phyloP scores from a whole-genome alignment of 1,140 invertebrate genomes.

The Lucilia sericata region DNA sequence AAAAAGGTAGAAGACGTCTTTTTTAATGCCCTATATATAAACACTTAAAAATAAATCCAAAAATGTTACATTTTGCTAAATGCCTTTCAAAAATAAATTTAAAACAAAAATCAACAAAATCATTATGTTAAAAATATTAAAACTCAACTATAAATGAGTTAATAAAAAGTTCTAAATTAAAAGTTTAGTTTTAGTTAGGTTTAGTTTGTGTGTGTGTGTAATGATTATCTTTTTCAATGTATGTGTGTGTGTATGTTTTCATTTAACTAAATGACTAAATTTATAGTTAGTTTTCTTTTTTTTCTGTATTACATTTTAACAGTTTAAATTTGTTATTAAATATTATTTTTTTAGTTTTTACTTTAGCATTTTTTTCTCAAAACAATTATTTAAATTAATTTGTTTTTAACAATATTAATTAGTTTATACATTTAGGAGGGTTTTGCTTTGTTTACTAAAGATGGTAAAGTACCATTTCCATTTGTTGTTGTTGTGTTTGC shows the following conservation, averaged over 20 bases:
- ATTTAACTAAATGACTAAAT: constrained; percentile 49
- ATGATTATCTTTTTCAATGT: neutral
- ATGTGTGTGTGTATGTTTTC: constrained; percentile 31
- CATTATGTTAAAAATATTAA: too few species aligned
- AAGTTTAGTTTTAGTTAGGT: too few species aligned
- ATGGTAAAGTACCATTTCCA: constrained; percentile 15
- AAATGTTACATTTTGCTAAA: too few species aligned
- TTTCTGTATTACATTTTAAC: too few species aligned
- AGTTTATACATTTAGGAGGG: neutral
- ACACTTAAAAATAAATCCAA: too few species aligned
- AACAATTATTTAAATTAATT: neutral
- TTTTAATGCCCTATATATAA: too few species aligned
- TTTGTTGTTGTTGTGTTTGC: neutral
- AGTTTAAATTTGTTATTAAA: neutral
- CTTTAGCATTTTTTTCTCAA: neutral
- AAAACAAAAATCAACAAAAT: too few species aligned
- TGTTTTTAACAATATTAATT: neutral
- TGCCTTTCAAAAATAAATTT: too few species aligned
- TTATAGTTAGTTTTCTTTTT: neutral
- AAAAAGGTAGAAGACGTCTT: too few species aligned
- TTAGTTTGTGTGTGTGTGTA: neutral
- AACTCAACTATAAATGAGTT: too few species aligned
- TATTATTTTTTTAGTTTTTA: neutral
- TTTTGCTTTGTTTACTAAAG: neutral
- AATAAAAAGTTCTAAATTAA: too few species aligned